phyloP scores from a whole-genome alignment of 2,113 vertebrate species.

The Paradoxurus hermaphroditus region DNA sequence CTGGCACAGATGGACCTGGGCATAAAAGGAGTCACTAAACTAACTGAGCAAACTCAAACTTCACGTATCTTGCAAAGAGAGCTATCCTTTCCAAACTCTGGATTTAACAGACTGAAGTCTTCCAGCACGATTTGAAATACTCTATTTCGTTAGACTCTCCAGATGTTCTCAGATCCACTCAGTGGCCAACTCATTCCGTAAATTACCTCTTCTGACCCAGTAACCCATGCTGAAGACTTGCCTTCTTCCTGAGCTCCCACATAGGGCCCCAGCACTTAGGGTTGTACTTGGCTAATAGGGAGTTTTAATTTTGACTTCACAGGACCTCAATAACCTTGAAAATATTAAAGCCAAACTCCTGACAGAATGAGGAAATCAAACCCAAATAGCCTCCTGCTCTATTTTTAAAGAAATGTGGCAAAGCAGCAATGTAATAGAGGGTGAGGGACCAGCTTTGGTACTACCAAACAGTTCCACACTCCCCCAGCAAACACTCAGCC shows the following conservation, averaged over 20 bases:
- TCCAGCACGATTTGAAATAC: neutral
- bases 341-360: constrained; percentile 20
- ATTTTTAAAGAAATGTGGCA: neutral
- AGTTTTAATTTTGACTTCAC: constrained; percentile 28
- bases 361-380: constrained; percentile 46
- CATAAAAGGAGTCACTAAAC: neutral
- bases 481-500: neutral
- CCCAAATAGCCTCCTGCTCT: neutral
- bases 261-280: neutral
- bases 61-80: neutral
- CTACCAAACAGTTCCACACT: neutral
- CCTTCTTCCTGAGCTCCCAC: neutral
- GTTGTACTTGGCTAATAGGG: neutral
- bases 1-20: neutral
- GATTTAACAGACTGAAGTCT: neutral
- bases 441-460: neutral
- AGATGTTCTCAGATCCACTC: neutral
- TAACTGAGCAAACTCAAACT: neutral
- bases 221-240: neutral
- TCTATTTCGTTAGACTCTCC: neutral
- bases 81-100: neutral
- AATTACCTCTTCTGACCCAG: neutral
- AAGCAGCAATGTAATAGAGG: neutral
- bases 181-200: neutral
- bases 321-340: neutral